Evolutionary conservation across 1,140 invertebrate genomes (phyloP), one percentile per base, ranked within the genome.

Genomic region (Cephus cinctus): DNA sequence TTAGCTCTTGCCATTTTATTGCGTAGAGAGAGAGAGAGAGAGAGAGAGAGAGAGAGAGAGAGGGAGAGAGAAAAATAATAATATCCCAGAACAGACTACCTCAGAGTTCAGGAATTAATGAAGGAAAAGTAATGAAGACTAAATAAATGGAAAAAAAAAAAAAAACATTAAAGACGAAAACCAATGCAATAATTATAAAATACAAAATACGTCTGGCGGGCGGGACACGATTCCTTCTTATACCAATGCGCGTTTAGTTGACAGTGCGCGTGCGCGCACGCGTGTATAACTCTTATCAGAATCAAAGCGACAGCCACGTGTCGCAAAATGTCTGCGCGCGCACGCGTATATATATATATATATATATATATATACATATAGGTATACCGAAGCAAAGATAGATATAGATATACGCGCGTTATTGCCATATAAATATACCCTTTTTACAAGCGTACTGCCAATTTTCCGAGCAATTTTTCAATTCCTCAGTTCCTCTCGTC

Each of bases 31-130:
- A 8, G 9, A 36, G 5, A 6, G 6, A 11, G 34, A 36, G 15
- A 16, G 9, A 36, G 14, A 36, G 8, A 9, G 14, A 36, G 5
- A 16, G 15, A 16, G 6, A 36, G 6, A 11, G 6, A 16, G 14
- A 16, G 9, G 6, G 9, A 16, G 6, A 16, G 6, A 36, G 15
- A 15, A 36, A 6, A 36, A 16, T 73, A 67, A 63, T 65, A 38
- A 56, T 49, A 56, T 41, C 60, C 62, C 70, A 71, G 62, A 73
- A 71, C 71, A 70, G 70, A 69, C 71, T 74, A 74, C 71, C 71
- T 75, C 71, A 75, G 62, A 73, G 68, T 70, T 75, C 71, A 74
- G 73, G 71, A 71, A 74, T 73, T 71, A 67, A 64, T 59, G 48
- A 61, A 64, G 56, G 63, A 69, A 31, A 31, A 9, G 4, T 34